These are phyloP conservation scores for Agrilus cyanescens DNA, from an alignment of 2,888 invertebrate genomes.

Conservation along the genomic window DNA sequence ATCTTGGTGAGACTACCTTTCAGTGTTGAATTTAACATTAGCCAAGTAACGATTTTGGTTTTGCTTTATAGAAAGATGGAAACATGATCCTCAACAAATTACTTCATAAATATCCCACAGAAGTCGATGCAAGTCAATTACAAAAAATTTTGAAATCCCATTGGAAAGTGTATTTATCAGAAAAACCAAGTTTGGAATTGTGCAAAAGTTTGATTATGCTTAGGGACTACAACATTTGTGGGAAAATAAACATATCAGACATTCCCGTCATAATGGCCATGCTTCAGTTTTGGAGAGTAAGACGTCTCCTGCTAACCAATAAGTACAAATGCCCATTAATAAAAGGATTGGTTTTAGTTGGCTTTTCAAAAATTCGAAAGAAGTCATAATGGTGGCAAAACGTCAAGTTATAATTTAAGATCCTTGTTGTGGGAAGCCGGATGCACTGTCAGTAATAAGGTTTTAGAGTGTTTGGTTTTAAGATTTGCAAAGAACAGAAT, in stretches of 20 bases:
- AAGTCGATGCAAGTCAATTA: constrained; percentile 48
- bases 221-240: constrained; percentile 52
- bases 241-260: constrained; percentile 46
- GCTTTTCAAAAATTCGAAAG: constrained; percentile 50
- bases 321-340: not conserved
- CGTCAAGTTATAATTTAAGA: constrained; percentile 51
- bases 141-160: constrained; percentile 46
- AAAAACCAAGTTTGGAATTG: constrained; percentile 51
- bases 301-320: constrained; percentile 7
- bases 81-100: constrained; percentile 40
- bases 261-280: constrained; percentile 52
- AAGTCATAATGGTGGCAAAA: constrained; percentile 41
- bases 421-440: constrained; percentile 58
- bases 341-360: constrained; percentile 30
- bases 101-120: constrained; percentile 43
- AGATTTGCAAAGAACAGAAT: constrained; percentile 49
- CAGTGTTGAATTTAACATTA: not conserved
- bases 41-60: not conserved
- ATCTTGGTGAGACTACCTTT: constrained; percentile 37
- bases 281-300: constrained; percentile 53
- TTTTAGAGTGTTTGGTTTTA: constrained; percentile 57
- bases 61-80: constrained; percentile 37
- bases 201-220: constrained; percentile 59
- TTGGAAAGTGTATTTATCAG: constrained; percentile 45
- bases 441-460: constrained; percentile 61